Base-by-base conservation (phyloP, 1,140 invertebrate species). In the Leptinotarsa defecta region DNA sequence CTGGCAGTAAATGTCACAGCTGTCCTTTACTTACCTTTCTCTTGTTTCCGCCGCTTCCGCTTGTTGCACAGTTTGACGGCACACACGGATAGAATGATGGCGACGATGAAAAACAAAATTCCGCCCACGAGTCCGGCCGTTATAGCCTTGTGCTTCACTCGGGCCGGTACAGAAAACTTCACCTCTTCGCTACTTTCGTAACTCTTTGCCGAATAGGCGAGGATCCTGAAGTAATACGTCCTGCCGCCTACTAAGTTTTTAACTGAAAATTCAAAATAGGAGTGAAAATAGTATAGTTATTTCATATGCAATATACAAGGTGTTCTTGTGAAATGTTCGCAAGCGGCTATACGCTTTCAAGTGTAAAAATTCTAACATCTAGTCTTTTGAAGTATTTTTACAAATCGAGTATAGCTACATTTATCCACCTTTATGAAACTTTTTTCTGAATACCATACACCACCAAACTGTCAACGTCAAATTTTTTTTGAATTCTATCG, bases 21-120 rank as follows among this genome's bases (percentile, higher is more conserved):
- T 43, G 34, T 43, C 34, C 8, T 43, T 43, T 1, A 24, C 78
- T 72, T 91, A 97, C 96, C 95, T 95, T 97, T 97, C 89, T 97
- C 95, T 88, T 97, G 95, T 92, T 96, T 97, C 89, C 95, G 92
- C 87, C 95, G 91, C 87, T 97, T 97, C 84, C 95, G 89, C 88
- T 97, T 96, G 90, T 97, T 97, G 91, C 96, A 97, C 86, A 97
- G 96, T 91, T 98, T 98, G 82, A 98, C 96, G 80, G 95, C 94
- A 89, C 96, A 97, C 83, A 98, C 94, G 76, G 95, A 96, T 81
- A 97, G 90, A 85, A 97, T 97, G 86, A 98, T 97, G 84, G 96
- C 95, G 82, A 97, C 95, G 83, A 97, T 95, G 91, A 97, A 97
- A 89, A 98, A 97, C 80, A 98, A 90, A 83, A 98, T 94, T 77